A percentile compares a stretch with the other conserved stretches of the same genome.
These are phyloP conservation scores for Andrena marginata DNA, from an alignment of 2,888 invertebrate species.

Conservation along the genomic window DNA sequence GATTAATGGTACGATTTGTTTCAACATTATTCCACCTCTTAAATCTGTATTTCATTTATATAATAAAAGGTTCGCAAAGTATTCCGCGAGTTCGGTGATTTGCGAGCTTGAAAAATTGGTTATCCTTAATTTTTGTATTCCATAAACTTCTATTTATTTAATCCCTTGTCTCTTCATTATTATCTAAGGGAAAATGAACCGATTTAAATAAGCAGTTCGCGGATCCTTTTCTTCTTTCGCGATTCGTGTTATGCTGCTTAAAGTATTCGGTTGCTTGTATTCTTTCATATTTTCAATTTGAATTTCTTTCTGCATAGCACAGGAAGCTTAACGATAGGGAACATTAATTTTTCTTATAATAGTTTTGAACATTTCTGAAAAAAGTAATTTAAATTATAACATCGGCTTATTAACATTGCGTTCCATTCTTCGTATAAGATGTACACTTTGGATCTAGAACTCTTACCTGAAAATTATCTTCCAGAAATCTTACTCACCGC, in stretches of 20 bases:
- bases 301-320: no score
- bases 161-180: background rate
- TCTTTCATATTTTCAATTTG: no score
- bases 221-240: no score
- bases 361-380: no score
- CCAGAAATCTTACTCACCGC: background rate
- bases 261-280: no score
- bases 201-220: background rate
- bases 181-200: background rate
- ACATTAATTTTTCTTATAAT: no score
- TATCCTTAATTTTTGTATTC: constrained; percentile 2
- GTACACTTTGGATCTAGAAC: no score
- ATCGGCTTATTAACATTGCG: no score
- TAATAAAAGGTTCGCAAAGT: constrained; percentile 27
- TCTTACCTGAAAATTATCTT: background rate
- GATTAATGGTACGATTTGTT: constrained; percentile 86
- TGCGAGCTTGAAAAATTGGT: background rate
- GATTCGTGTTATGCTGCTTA: no score
- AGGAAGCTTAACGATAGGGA: no score
- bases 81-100: constrained; percentile 8
- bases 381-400: no score
- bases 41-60: constrained; percentile 29
- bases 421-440: no score
- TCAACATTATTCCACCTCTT: background rate
- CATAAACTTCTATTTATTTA: background rate